These are phyloP conservation scores for Notoglanidium macrostoma DNA, from an alignment of 2,797 vertebrate genomes.

Conservation along the genomic window DNA sequence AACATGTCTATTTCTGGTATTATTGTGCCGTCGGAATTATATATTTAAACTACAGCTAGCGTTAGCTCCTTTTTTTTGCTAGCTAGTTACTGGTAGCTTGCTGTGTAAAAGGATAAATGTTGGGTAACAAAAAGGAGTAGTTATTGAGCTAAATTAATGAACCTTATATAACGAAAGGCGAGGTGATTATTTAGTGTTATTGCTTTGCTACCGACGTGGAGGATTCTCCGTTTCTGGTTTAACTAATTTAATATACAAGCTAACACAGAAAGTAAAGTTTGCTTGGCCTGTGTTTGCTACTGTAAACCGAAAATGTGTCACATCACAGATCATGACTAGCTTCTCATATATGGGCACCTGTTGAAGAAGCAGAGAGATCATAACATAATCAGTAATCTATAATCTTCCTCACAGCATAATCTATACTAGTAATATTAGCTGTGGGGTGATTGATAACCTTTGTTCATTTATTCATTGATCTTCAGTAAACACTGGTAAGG, in stretches of 20 bases:
- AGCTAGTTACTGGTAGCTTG: neutral
- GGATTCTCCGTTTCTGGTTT: neutral
- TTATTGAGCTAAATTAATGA: too few relatives aligned
- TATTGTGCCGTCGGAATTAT: neutral
- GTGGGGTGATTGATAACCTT: neutral
- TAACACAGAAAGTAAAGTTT: constrained; percentile 13
- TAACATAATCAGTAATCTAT: too few relatives aligned
- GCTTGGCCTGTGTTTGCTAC: neutral
- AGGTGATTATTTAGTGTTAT: neutral
- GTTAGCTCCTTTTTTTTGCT: neutral
- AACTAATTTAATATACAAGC: neutral
- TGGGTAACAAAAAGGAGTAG: too few relatives aligned
- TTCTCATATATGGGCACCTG: neutral
- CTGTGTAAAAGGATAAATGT: neutral
- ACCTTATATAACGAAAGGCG: neutral
- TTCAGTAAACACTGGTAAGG: neutral
- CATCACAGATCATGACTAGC: neutral
- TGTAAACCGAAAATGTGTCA: neutral
- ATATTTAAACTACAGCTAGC: neutral
- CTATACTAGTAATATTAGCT: neutral
- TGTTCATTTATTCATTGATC: neutral
- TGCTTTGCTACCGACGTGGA: neutral
- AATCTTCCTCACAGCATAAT: too few relatives aligned
- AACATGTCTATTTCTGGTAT: neutral
- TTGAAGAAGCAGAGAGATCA: neutral